phyloP scores from a whole-genome alignment of 1,140 invertebrate genomes.

The Solen grandis region DNA sequence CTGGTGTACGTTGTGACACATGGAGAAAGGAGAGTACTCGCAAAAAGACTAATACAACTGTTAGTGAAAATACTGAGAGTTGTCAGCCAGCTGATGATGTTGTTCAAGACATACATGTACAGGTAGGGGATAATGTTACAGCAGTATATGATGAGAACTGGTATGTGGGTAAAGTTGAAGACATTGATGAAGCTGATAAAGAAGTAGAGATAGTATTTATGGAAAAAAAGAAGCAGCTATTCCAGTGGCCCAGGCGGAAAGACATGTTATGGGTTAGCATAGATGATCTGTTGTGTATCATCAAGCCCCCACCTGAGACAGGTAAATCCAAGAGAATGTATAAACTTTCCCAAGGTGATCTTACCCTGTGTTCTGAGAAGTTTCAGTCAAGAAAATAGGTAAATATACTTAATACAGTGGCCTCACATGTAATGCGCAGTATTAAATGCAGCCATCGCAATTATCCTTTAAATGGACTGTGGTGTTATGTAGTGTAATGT shows the following conservation, averaged over 20 bases:
- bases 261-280: slow-evolving; percentile 46
- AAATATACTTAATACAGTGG: no score
- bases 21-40: slow-evolving; percentile 18
- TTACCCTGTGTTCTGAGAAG: no score
- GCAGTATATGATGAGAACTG: slow-evolving; percentile 31
- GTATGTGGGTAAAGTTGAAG: slow-evolving; percentile 46
- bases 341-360: slow-evolving; percentile 22
- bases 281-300: slow-evolving; percentile 25
- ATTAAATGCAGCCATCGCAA: background rate
- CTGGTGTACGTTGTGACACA: slow-evolving; percentile 1
- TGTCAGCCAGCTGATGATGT: background rate
- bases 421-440: slow-evolving; percentile 1
- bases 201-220: slow-evolving; percentile 34
- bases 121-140: slow-evolving; percentile 45
- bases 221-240: slow-evolving; percentile 43
- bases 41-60: background rate
- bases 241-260: no score
- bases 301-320: slow-evolving; percentile 16
- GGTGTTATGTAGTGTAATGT: slow-evolving; percentile 8
- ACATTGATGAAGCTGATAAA: slow-evolving; percentile 25
- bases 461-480: background rate
- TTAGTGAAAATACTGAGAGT: background rate
- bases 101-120: background rate
- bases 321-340: slow-evolving; percentile 55
- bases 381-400: no score